These are phyloP conservation scores for Hirudo medicinalis DNA, from an alignment of 1,140 invertebrate genomes.

Conservation along the genomic window DNA sequence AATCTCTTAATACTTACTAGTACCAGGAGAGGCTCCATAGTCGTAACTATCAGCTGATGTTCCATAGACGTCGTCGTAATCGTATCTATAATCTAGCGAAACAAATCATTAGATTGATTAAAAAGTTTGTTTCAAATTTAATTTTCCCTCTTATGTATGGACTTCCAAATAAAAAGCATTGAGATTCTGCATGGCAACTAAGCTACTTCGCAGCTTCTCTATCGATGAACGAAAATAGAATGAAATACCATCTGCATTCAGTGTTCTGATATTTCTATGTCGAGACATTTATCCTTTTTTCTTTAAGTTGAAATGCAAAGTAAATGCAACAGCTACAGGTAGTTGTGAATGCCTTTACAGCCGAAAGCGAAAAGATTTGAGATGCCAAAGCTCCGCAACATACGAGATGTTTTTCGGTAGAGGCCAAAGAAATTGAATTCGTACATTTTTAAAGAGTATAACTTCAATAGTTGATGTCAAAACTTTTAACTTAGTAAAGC, in stretches of 20 bases:
- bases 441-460: too few relatives aligned
- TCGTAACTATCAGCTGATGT: not conserved
- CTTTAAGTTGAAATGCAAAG: too few relatives aligned
- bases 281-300: not conserved
- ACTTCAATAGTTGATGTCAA: too few relatives aligned
- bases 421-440: too few relatives aligned
- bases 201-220: not conserved
- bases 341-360: too few relatives aligned
- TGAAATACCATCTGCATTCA: slow-evolving; percentile 1
- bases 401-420: too few relatives aligned
- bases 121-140: not conserved
- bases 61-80: slow-evolving; percentile 5
- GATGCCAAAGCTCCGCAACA: too few relatives aligned
- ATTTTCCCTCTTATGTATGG: not conserved
- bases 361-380: too few relatives aligned
- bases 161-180: not conserved
- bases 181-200: not conserved
- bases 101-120: not conserved
- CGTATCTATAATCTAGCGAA: not conserved
- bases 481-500: too few relatives aligned
- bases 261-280: not conserved
- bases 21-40: slow-evolving; percentile 6
- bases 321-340: too few relatives aligned
- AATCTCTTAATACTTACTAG: not conserved
- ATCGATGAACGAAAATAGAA: too few relatives aligned